Evolutionary conservation across 2,113 vertebrate genomes (phyloP).

Genomic region (Potamarius usumacintae): DNA sequence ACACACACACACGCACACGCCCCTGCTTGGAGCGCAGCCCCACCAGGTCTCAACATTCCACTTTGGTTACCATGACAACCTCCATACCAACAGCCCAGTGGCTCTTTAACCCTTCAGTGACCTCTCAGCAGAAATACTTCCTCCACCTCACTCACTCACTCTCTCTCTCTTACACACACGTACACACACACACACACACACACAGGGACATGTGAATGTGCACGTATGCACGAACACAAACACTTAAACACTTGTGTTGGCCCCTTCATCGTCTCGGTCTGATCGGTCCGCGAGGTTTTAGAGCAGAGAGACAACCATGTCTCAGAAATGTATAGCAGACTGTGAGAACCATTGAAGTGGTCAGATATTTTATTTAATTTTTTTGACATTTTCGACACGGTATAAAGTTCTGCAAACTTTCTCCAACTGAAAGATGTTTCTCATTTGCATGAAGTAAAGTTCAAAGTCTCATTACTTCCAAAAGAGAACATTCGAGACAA

Average conservation of each 20-base stretch:
- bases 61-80: conserved; percentile 77
- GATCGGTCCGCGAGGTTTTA: not conserved
- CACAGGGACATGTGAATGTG: conserved; percentile 37
- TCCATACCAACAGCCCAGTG: conserved; percentile 75
- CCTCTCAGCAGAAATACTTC: conserved; percentile 74
- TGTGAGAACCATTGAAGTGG: not conserved
- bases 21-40: conserved; percentile 54
- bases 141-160: conserved; percentile 71
- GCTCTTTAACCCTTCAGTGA: conserved; percentile 79
- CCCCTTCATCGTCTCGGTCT: not conserved
- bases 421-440: not conserved
- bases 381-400: not conserved
- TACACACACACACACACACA: conserved; percentile 34
- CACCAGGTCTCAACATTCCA: conserved; percentile 63
- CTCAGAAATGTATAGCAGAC: not conserved
- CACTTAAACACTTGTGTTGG: not conserved
- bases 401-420: not conserved
- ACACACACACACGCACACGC: conserved; percentile 38
- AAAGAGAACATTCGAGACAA: not conserved
- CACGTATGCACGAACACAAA: conserved; percentile 7
- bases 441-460: not conserved
- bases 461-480: not conserved
- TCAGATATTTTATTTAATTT: not conserved
- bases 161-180: not conserved
- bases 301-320: no score